Base-by-base conservation (phyloP, 1,140 invertebrate species). In the Delia radicum region DNA sequence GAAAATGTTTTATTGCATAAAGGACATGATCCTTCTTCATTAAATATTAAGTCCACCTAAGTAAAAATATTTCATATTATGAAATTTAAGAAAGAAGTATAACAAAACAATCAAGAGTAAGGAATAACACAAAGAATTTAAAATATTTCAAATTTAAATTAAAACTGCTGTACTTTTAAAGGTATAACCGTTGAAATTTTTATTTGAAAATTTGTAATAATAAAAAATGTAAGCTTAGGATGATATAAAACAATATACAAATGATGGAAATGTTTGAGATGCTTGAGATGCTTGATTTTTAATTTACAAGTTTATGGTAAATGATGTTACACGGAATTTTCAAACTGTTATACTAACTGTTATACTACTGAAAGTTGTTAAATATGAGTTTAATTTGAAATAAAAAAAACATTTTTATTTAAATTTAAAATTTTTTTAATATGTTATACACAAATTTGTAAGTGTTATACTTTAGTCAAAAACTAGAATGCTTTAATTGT, bases 1-100 rank as follows among this genome's bases (percentile, higher is more conserved):
- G 88, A 87, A 83, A 90, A 90, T 74, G 88, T 87, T 83, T 90
- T 90, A 81, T 89, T 88, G 81, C 89, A 90, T 75, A 90, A 83
- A 75, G 84, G 87, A 82, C 89, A 90, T 42, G 85, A 84, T 78
- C 85, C 85, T 80, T 86, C 85, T 80, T 86, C 85, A 78, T 85
- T 86, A 78, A 86, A 85, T 79, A 86, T 81, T 71, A 85, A 79
- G 82, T 86, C 85, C 77, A 85, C 82, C 85, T 86, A 37, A 63
- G 28, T n/a, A n/a, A n/a, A n/a, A n/a, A n/a, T n/a, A n/a, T n/a
- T n/a, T n/a, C n/a, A n/a, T 24, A 27, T 37, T 37, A 3, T 37
- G 1, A 37, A 37, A 37, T 37, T 37, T 10, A 10, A 37, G 33
- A 37, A 37, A 37, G 33, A 7, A n/a, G n/a, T n/a, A n/a, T n/a